Base-by-base conservation (phyloP, 2,113 vertebrate genomes). In the Osmerus mordax region DNA sequence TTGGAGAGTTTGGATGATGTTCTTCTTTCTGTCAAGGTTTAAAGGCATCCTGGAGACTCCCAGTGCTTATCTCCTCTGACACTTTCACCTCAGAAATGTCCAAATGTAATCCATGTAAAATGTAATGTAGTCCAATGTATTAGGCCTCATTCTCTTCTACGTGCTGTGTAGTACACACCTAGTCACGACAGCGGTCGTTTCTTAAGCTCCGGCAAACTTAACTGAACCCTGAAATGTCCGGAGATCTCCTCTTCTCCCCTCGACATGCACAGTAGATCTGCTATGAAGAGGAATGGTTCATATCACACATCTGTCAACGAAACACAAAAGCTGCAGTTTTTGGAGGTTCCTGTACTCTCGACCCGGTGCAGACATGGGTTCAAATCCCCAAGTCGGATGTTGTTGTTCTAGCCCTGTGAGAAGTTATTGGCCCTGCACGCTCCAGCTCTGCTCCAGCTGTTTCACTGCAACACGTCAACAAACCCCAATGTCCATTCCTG, bases 391-490 rank as follows among this genome's bases (percentile, higher is more conserved):
- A 78, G 75, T 65, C 32, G 72, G 82, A 81, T 80, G 84, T 80
- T 69, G 56, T 78, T 71, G 78, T 78, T 81, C 63, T 77, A 29
- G 65, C 69, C 25, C 41, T 80, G 63, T 74, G 71, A 82, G 70
- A 83, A 77, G 73, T 75, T 75, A 65, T 79, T 85, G 81, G 67
- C 80, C 77, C 71, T 56, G 25, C 60, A n/a, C 36, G 65, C 36
- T 75, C 61, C n/a, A 61, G 53, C 76, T 62, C 58, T 41, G 56
- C 76, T 61, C 72, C 74, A 82, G 84, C 83, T 88, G 85, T 82
- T 83, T 80, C 56, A 65, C 53, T 65, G 67, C 3, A 13, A 41
- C n/a, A 23, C 71, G 67, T 78, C 78, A 73, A 68, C 71, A 68
- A 41, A 53, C 41, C 3, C 67, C 19, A 53, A 55, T n/a, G 55